These are phyloP conservation scores for Caenorhabditis japonica DNA, from an alignment of 2,888 invertebrate genomes.

Conservation along the genomic window DNA sequence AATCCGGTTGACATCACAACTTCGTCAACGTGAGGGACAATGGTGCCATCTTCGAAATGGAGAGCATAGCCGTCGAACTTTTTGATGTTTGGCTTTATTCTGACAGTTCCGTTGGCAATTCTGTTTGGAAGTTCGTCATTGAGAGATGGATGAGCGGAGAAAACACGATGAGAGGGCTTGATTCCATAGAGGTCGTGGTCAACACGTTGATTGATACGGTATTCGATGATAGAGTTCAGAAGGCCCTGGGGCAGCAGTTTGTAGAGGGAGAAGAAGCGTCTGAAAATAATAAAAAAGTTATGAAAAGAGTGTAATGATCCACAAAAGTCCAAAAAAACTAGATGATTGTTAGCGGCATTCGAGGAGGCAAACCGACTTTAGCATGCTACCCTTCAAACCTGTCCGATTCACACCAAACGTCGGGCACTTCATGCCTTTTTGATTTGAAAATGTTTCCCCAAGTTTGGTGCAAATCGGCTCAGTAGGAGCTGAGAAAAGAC, in stretches of 20 bases:
- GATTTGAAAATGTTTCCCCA: no score
- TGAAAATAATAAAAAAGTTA: constrained; percentile 16
- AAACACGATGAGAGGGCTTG: constrained; percentile 77
- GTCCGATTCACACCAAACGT: no score
- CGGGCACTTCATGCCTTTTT: no score
- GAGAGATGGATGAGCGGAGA: constrained; percentile 72
- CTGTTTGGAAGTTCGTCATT: constrained; percentile 79
- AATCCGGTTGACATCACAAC: constrained; percentile 79
- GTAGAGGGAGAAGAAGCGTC: constrained; percentile 52
- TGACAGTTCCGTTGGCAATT: constrained; percentile 76
- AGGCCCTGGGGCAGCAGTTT: constrained; percentile 56
- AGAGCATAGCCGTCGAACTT: constrained; percentile 67
- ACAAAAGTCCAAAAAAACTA: no score
- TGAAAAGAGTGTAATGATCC: no score
- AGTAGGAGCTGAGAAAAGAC: no score
- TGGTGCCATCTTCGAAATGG: constrained; percentile 69
- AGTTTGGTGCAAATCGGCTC: no score
- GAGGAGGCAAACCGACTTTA: no score
- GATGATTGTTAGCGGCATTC: no score
- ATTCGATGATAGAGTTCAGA: constrained; percentile 58
- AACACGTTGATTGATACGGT: constrained; percentile 61
- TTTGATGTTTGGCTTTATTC: constrained; percentile 67
- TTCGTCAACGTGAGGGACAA: constrained; percentile 68
- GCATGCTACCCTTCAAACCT: no score
- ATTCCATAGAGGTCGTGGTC: constrained; percentile 78